Evolutionary conservation across 2,113 vertebrate genomes (phyloP).

Genomic region (Chamaea fasciata): DNA sequence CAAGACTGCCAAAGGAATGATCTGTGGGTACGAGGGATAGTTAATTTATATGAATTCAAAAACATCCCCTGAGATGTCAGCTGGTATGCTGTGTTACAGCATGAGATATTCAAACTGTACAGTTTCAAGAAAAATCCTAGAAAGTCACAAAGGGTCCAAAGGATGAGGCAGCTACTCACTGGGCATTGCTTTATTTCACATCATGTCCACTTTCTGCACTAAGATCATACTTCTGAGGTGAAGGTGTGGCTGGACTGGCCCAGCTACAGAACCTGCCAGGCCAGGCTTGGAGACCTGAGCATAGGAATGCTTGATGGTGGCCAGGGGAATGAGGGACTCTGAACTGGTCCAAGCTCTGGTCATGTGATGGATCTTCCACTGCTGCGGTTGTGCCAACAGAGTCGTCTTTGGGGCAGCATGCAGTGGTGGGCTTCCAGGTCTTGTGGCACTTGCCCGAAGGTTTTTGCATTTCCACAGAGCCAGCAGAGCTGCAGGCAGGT

Average conservation of each 20-base stretch:
- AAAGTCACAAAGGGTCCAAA: not conserved
- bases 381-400: not conserved
- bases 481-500: not conserved
- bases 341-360: not conserved
- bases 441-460: not conserved
- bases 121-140: not conserved
- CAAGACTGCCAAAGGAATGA: not conserved
- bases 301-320: not conserved
- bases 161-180: not conserved
- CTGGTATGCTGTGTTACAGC: not conserved
- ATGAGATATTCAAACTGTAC: not conserved
- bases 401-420: fast-evolving
- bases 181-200: not conserved
- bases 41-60: not conserved
- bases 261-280: not conserved
- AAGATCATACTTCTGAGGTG: not conserved
- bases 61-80: not conserved
- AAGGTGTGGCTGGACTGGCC: not conserved
- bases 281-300: not conserved
- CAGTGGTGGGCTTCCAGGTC: not conserved
- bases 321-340: not conserved
- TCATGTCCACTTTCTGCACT: not conserved
- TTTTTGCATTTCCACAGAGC: not conserved
- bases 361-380: not conserved
- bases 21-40: not conserved